Conservation (phyloP, 2,888 invertebrate species). For the Melieria crassipennis region DNA sequence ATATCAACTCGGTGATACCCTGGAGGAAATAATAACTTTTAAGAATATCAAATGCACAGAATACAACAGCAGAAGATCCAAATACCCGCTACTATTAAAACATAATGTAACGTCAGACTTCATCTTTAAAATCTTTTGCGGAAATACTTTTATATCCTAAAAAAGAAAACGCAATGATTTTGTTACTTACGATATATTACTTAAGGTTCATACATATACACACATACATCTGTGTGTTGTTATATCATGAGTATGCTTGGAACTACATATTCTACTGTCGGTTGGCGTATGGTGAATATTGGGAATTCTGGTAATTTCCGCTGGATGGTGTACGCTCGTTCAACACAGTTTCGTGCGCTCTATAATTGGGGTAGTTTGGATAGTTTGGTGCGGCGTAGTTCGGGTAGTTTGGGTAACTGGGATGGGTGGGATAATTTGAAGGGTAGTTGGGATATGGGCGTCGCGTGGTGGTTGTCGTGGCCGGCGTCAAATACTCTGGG, state of each 20-base stretch:
- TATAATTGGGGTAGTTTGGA: constrained; percentile 20
- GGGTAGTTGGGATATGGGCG: constrained; percentile 24
- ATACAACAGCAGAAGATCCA: too few species aligned
- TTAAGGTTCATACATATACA: too few species aligned
- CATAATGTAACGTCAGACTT: too few species aligned
- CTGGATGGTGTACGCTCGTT: constrained; percentile 6
- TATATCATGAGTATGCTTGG: neutral
- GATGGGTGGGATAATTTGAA: constrained; percentile 18
- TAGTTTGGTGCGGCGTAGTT: constrained; percentile 20
- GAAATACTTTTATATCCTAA: too few species aligned
- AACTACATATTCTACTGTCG: neutral
- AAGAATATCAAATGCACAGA: too few species aligned
- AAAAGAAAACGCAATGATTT: too few species aligned
- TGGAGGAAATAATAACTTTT: too few species aligned
- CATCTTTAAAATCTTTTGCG: too few species aligned
- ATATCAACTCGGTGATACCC: too few species aligned
- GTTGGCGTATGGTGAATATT: constrained; percentile 10
- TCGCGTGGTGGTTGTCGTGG: constrained; percentile 32
- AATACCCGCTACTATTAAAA: too few species aligned
- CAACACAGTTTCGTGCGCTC: constrained; percentile 21
- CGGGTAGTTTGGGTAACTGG: constrained; percentile 31
- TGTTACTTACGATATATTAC: too few species aligned
- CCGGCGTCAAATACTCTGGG: constrained; percentile 43
- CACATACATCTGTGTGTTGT: neutral
- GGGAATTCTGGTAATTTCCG: constrained; percentile 16